A percentile compares a stretch with the other conserved stretches of the same genome.
Conservation (phyloP, 64 coral and sea anemone genomes). For the Montipora cactus region DNA sequence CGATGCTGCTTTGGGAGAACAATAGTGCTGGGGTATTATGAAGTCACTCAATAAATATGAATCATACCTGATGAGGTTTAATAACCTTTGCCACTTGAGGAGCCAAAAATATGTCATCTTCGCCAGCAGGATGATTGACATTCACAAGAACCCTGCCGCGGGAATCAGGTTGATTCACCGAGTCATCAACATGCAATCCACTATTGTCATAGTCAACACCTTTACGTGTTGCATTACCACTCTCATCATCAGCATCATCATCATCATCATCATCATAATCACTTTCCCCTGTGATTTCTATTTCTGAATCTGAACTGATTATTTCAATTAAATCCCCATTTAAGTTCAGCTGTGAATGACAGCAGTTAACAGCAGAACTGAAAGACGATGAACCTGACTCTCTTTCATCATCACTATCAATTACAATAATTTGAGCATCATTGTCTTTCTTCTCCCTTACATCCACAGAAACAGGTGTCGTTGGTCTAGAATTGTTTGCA, state of each 20-base stretch:
- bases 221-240: neutral
- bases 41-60: no score
- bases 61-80: constrained; percentile 93
- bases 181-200: constrained; percentile 86
- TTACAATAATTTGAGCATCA: constrained; percentile 76
- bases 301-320: constrained; percentile 89
- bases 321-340: constrained; percentile 64
- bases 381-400: neutral
- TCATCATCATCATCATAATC: neutral
- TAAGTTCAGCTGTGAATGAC: constrained; percentile 2
- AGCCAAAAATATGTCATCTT: constrained; percentile 92
- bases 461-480: constrained; percentile 80
- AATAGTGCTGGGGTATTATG: no score
- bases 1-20: no score
- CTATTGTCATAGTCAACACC: constrained; percentile 87
- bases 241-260: constrained; percentile 21
- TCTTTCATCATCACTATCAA: constrained; percentile 95
- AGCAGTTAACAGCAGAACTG: constrained; percentile 13
- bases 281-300: constrained; percentile 19
- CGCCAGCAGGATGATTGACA: constrained; percentile 82
- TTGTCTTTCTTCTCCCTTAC: constrained; percentile 64
- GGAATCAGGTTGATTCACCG: constrained; percentile 67
- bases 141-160: constrained; percentile 90
- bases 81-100: constrained; percentile 73
- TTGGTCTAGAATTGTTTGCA: neutral